Base-by-base conservation (phyloP, 2,113 vertebrate genomes). In the Cololabis saira region DNA sequence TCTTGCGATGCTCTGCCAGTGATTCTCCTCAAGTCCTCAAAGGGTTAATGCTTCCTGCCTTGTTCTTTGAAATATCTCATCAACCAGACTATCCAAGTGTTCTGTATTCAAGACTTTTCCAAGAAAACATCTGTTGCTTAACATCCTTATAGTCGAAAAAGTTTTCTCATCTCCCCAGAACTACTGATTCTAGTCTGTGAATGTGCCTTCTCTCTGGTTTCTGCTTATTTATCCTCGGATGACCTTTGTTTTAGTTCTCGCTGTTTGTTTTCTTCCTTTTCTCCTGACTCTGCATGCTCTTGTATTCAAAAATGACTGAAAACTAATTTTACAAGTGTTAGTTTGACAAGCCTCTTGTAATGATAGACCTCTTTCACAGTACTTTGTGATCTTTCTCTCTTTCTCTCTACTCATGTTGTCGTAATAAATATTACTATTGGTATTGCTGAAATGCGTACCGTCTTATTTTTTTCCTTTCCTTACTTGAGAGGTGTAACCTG, bases 391-490 rank as follows among this genome's bases (percentile, higher is more conserved):
- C 79, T 92, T 72, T 90, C 81, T 92, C 90, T 91, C 87, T 91
- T 76, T 91, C 89, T 92, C 88, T 91, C 80, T 95, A 94, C 94
- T 96, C 94, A 92, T 97, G 93, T 94, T 96, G 95, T 95, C 92
- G 94, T 96, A 98, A 98, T 98, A 98, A 98, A 98, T 96, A 94
- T 96, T 89, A 94, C 95, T 90, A 93, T 96, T 98, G 95, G 94
- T 95, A 95, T 95, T 95, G 96, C 95, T 95, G 94, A 95, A 95
- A 95, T 87, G 92, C 80, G 83, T 95, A 94, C 92, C 93, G 94
- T 95, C 95, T 97, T 90, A 68, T 91, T 92, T 45, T 90, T 81
- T 78, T 86, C 79, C 64, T 68, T 80, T 78, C 71, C 73, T 77
- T 67, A 64, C 69, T 54, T 90, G 84, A 65, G 62, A 70, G 52